Evolutionary conservation across 37 sponge, comb jelly and placozoan genomes (phyloP), one percentile per base, ranked within the genome.

Genomic region (Eunapius fragilis): DNA sequence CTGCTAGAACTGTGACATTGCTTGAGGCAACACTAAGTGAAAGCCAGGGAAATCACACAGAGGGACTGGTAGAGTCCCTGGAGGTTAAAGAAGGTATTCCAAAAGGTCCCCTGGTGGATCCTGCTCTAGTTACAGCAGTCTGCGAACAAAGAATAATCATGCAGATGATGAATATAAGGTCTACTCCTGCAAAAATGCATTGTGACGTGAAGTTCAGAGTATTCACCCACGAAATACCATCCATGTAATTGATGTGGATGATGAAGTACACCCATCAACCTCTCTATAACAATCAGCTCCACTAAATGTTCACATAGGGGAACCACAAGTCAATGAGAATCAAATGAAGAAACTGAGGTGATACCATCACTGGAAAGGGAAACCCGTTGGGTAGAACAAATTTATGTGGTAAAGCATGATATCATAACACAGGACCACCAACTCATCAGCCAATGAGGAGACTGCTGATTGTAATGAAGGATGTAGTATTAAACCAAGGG

Each of bases 371-470:
- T 31, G n/a, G n/a, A n/a, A 48, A 7, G 26, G 50, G 49, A 25
- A 27, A n/a, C n/a, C 80, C 25, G 31, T 32, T 45, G 30, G 80
- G 80, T 58, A 38, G 49, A n/a, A 80, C 80, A 26, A n/a, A 38
- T n/a, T n/a, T n/a, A n/a, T 31, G 67, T 58, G 26, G 80, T 80
- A 30, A 80, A 38, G n/a, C 70, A 82, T 32, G 31, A 69, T 27
- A 80, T 80, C 28, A 27, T 12, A 58, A 49, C 32, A 25, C 30
- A 27, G 27, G 80, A 58, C 32, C 28, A 25, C 80, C 80, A 27
- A 67, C 67, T 33, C 80, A 69, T 28, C 80, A 80, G 32, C 80
- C 80, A 67, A 33, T 80, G 68, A 47, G 80, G 28, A 27, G 69
- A 67, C 68, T 80, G 23, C 80, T 69, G 11, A 28, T 50, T 19